phyloP scores from a whole-genome alignment of 37 sponge, comb jelly and placozoan species.

The Cliona cf. orientalis region DNA sequence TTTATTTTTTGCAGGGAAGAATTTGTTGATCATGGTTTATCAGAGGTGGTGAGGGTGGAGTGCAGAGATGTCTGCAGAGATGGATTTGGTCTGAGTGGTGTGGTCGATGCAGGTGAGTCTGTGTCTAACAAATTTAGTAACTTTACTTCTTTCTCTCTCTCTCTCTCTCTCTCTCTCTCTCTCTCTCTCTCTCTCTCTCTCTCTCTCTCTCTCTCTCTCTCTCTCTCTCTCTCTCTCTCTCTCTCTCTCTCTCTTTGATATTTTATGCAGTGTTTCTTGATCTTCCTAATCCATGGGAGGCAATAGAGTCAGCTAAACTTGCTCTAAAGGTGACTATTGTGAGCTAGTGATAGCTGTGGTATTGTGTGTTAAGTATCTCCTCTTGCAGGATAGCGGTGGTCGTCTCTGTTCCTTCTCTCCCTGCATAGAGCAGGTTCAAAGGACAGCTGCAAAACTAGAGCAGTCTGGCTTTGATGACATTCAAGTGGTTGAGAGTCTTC shows the following conservation, averaged over 20 bases:
- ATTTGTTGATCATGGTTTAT: slow-evolving; percentile 84
- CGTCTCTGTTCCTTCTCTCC: slow-evolving; percentile 94
- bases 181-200: background rate
- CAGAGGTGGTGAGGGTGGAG: slow-evolving; percentile 76
- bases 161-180: background rate
- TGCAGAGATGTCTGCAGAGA: slow-evolving; percentile 90
- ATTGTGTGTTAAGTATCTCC: background rate
- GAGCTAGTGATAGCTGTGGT: background rate
- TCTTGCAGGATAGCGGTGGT: slow-evolving; percentile 55
- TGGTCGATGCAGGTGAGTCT: slow-evolving; percentile 82
- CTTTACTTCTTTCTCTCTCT: background rate
- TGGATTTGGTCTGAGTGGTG: slow-evolving; percentile 83
- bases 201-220: background rate
- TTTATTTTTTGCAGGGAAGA: slow-evolving; percentile 61
- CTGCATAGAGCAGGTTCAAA: slow-evolving; percentile 98
- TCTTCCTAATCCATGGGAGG: slow-evolving; percentile 92
- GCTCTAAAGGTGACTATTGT: slow-evolving; percentile 58
- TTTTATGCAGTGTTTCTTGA: slow-evolving; percentile 85
- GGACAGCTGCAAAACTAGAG: slow-evolving; percentile 68
- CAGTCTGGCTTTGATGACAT: slow-evolving; percentile 82
- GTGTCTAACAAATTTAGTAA: background rate
- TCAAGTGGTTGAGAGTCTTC: slow-evolving; percentile 80
- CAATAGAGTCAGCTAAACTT: slow-evolving; percentile 59
- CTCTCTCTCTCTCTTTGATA: background rate
- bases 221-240: background rate